Percentiles rank a stretch among this genome's conserved stretches.
phyloP scores from a whole-genome alignment of 2,113 vertebrate species.

The Saccopteryx leptura region DNA sequence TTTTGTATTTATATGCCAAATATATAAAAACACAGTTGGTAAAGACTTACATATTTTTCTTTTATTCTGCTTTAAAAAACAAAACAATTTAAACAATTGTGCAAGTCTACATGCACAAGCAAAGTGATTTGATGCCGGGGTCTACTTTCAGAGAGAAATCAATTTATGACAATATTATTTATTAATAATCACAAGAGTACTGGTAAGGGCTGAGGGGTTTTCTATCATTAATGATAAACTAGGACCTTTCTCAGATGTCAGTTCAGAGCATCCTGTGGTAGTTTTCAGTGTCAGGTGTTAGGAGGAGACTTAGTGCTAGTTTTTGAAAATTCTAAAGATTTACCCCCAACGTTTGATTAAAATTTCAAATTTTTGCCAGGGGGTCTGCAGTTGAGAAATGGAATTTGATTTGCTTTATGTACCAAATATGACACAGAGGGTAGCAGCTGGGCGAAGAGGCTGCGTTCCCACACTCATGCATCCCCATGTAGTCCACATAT shows the following conservation, averaged over 20 bases:
- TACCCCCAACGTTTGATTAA: not conserved
- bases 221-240: not conserved
- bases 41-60: constrained; percentile 23
- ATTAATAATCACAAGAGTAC: not conserved
- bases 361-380: not conserved
- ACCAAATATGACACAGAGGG: not conserved
- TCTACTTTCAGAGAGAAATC: not conserved
- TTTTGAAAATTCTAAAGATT: not conserved
- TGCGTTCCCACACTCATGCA: not conserved
- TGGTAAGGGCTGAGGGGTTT: not conserved
- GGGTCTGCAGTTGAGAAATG: not conserved
- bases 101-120: not conserved
- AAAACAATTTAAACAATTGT: not conserved
- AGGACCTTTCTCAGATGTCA: not conserved
- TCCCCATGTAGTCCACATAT: not conserved
- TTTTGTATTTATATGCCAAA: constrained; percentile 16
- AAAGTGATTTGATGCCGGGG: not conserved
- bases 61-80: constrained; percentile 32
- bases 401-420: not conserved
- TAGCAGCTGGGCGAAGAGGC: not conserved
- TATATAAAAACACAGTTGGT: not conserved
- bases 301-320: not conserved
- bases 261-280: not conserved
- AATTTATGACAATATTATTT: not conserved
- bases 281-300: not conserved